phyloP scores from a whole-genome alignment of 1,140 invertebrate species.

The Dryas iulia region DNA sequence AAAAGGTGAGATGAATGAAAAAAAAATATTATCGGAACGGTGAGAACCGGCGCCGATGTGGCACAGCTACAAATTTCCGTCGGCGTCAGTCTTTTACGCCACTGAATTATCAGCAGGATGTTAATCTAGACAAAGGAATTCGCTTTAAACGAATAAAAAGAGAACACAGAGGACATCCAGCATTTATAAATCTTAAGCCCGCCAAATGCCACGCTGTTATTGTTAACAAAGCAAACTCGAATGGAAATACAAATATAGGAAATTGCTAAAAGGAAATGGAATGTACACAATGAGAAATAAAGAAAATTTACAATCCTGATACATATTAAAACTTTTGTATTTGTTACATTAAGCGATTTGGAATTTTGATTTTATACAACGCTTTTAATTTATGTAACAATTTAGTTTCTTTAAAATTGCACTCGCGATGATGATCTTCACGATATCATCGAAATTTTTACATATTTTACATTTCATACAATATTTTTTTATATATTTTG shows the following conservation, averaged over 20 bases:
- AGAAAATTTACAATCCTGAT: conserved; percentile 2
- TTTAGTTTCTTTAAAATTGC: not conserved
- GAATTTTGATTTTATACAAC: no score
- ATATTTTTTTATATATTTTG: no score
- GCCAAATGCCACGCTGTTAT: not conserved
- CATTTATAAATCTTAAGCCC: conserved; percentile 11
- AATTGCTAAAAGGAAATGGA: conserved; percentile 3
- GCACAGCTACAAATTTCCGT: conserved; percentile 39
- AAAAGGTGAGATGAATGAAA: not conserved
- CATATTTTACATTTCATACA: no score
- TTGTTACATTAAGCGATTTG: not conserved
- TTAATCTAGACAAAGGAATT: conserved; percentile 41
- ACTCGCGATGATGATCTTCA: no score
- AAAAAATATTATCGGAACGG: conserved; percentile 23
- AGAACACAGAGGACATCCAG: not conserved
- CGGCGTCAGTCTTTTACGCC: conserved; percentile 27
- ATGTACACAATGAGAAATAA: conserved; percentile 1
- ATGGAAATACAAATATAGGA: conserved; percentile 1
- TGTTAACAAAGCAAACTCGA: conserved; percentile 3
- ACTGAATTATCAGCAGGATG: conserved; percentile 40
- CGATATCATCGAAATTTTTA: not conserved
- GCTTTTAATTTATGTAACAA: not conserved
- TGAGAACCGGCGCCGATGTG: conserved; percentile 21
- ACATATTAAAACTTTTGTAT: not conserved
- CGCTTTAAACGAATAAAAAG: conserved; percentile 22